phyloP scores from a whole-genome alignment of 2,113 vertebrate species.

The Megaceryle torquata region DNA sequence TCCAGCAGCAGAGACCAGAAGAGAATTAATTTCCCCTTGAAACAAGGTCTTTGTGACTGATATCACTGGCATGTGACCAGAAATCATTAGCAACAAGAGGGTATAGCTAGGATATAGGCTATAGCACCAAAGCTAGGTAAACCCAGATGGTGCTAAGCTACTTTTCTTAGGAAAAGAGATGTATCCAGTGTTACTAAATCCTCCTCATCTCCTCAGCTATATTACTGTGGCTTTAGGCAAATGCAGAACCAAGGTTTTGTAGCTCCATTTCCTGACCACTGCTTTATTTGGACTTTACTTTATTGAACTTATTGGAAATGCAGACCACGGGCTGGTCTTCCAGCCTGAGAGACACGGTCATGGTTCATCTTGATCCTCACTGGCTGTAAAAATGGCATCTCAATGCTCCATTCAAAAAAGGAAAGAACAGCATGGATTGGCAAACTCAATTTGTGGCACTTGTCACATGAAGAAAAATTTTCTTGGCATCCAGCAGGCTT shows the following conservation, averaged over 20 bases:
- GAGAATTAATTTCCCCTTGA: background rate
- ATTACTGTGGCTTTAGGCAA: background rate
- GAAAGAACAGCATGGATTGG: background rate
- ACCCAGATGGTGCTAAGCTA: background rate
- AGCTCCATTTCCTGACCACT: background rate
- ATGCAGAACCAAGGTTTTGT: background rate
- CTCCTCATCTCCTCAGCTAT: background rate
- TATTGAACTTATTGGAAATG: background rate
- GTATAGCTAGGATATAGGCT: background rate
- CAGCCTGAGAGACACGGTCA: background rate
- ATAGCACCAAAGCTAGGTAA: background rate
- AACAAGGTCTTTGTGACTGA: background rate
- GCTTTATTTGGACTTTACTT: background rate
- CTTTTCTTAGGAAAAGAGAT: background rate
- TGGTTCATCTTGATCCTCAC: background rate
- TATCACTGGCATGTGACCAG: background rate
- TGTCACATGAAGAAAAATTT: background rate
- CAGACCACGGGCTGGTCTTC: background rate
- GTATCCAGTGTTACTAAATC: background rate
- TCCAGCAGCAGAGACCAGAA: background rate
- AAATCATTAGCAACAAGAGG: background rate
- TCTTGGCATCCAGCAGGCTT: background rate
- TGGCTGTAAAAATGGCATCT: background rate
- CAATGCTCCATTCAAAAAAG: background rate
- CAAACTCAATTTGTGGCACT: background rate